These are phyloP conservation scores for Atherinomorus stipes DNA, from an alignment of 2,113 vertebrate genomes.

Conservation along the genomic window DNA sequence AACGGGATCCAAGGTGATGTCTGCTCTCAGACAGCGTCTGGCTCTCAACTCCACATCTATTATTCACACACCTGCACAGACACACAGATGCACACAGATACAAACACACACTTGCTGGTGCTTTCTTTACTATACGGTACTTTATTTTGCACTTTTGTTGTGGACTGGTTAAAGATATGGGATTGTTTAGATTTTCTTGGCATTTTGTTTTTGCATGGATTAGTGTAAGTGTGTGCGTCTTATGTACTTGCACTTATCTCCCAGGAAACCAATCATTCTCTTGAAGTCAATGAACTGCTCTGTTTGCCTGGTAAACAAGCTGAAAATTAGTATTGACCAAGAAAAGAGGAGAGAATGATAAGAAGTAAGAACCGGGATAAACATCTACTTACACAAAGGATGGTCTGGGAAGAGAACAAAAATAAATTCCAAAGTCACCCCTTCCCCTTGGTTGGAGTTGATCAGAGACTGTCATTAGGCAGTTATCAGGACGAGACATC, in stretches of 20 bases:
- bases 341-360: slow-evolving; percentile 41
- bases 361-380: slow-evolving; percentile 25
- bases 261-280: slow-evolving; percentile 34
- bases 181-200: background rate
- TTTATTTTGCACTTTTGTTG: slow-evolving; percentile 29
- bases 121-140: slow-evolving; percentile 1
- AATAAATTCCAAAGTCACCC: slow-evolving; percentile 47
- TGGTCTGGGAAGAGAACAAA: background rate
- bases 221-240: background rate
- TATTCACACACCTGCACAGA: slow-evolving; percentile 77
- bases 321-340: slow-evolving; percentile 64
- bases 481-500: slow-evolving; percentile 71
- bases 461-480: slow-evolving; percentile 65
- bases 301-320: slow-evolving; percentile 65
- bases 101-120: slow-evolving; percentile 11
- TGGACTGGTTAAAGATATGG: slow-evolving; percentile 14
- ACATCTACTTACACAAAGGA: slow-evolving; percentile 34
- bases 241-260: slow-evolving; percentile 36
- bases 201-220: background rate
- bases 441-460: slow-evolving; percentile 52
- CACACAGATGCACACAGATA: slow-evolving; percentile 16
- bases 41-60: slow-evolving; percentile 78
- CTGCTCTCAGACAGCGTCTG: slow-evolving; percentile 77
- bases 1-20: slow-evolving; percentile 74
- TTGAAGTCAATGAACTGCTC: slow-evolving; percentile 54